phyloP scores from a whole-genome alignment of 2,888 invertebrate species.

The Clusia tigrina region DNA sequence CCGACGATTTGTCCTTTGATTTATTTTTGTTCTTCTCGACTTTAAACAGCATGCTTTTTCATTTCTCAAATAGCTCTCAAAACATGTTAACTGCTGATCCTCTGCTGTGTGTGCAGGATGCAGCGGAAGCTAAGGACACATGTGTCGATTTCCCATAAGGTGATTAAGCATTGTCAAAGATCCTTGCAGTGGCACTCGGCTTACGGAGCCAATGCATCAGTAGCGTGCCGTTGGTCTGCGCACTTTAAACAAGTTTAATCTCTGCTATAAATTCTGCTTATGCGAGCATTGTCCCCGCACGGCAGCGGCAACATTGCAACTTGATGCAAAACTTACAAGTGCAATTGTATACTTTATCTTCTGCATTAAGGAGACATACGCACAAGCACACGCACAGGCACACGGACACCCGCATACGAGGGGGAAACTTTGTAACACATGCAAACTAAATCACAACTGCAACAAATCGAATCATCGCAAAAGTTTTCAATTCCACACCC shows the following conservation, averaged over 20 bases:
- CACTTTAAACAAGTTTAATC: slow-evolving; percentile 2
- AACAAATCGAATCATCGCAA: slow-evolving; percentile 9
- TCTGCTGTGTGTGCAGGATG: no score
- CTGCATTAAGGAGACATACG: not conserved
- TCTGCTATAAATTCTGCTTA: slow-evolving; percentile 2
- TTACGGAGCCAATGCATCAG: no score
- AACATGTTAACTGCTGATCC: no score
- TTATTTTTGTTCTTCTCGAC: no score
- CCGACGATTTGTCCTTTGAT: no score
- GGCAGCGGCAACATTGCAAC: not conserved
- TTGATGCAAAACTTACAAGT: not conserved
- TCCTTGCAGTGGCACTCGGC: no score
- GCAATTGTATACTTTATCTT: not conserved
- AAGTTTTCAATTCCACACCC: not conserved
- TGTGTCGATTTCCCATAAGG: no score
- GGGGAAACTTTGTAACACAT: slow-evolving; percentile 4
- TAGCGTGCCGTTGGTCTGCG: no score
- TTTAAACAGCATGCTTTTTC: no score
- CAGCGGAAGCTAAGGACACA: no score
- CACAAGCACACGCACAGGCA: slow-evolving; percentile 6
- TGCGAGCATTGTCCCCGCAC: not conserved
- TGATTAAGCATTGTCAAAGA: no score
- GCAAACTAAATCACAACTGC: slow-evolving; percentile 11
- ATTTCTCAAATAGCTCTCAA: no score
- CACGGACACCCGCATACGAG: not conserved